A percentile compares a stretch with the other conserved stretches of the same genome.
Conservation (phyloP, 2,113 vertebrate species). For the Motacilla tschutschensis region DNA sequence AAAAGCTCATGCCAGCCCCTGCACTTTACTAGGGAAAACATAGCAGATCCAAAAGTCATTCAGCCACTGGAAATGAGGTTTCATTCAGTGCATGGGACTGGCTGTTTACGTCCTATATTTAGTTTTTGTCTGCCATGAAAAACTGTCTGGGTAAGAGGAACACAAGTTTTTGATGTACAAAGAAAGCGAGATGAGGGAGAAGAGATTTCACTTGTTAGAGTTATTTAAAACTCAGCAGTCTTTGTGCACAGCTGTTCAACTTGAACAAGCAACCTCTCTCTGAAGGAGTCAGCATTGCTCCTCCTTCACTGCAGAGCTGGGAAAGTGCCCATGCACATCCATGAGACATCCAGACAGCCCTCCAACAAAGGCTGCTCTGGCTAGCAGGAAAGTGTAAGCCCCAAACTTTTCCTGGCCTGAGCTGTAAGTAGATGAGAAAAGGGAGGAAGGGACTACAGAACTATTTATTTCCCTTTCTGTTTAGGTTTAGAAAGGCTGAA, state of each 20-base stretch:
- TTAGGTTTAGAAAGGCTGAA: neutral
- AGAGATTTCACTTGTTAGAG: neutral
- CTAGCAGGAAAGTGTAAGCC: neutral
- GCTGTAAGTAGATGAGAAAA: neutral
- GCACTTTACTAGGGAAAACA: neutral
- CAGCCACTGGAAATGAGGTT: neutral
- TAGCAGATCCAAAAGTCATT: neutral
- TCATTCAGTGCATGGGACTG: neutral
- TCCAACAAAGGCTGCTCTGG: neutral
- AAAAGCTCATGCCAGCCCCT: neutral
- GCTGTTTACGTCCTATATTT: neutral
- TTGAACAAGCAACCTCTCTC: neutral
- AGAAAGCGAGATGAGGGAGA: neutral
- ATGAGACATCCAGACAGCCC: neutral
- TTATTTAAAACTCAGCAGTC: neutral
- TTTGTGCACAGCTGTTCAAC: slow-evolving; percentile 33
- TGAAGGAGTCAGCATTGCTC: neutral
- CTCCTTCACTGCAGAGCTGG: slow-evolving; percentile 11
- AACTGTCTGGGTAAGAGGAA: neutral
- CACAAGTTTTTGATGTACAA: neutral
- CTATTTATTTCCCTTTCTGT: neutral
- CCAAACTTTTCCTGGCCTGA: neutral
- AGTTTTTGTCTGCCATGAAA: neutral
- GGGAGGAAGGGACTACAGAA: neutral
- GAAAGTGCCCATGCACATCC: neutral